A percentile compares a stretch with the other conserved stretches of the same genome.
Conservation (phyloP, 1,140 invertebrate species). For the Octopus sinensis region DNA sequence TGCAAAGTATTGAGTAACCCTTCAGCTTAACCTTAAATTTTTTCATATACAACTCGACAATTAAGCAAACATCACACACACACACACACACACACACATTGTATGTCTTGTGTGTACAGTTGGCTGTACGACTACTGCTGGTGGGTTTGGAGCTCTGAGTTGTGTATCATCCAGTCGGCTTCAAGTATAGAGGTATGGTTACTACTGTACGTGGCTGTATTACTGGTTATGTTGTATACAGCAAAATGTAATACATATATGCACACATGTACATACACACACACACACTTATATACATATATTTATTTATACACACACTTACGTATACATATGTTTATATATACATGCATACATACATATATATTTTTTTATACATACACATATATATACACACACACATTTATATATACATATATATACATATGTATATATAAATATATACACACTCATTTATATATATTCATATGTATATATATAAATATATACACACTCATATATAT, state of each 20-base stretch:
- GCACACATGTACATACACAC: background rate
- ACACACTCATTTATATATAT: background rate
- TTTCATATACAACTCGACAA: too few relatives aligned
- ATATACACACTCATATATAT: background rate
- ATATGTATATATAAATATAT: background rate
- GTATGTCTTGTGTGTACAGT: too few relatives aligned
- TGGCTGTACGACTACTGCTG: too few relatives aligned
- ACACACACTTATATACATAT: background rate
- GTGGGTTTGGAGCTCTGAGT: too few relatives aligned
- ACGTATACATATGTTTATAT: background rate
- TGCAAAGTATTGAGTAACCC: too few relatives aligned
- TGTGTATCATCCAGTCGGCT: too few relatives aligned
- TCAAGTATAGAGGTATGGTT: too few relatives aligned
- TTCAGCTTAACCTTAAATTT: too few relatives aligned
- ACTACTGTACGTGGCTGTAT: too few relatives aligned
- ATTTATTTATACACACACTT: background rate
- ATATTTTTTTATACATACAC: background rate
- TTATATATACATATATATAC: background rate
- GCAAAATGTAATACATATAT: background rate
- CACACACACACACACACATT: too few relatives aligned
- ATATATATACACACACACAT: constrained; percentile 7
- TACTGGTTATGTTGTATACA: background rate
- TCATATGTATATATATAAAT: background rate
- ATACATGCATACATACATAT: background rate
- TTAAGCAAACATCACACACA: too few relatives aligned